Percentiles rank a stretch among this genome's conserved stretches.
Evolutionary conservation across 1,140 invertebrate genomes (phyloP).

Genomic region (Caenorhabditis tropicalis): DNA sequence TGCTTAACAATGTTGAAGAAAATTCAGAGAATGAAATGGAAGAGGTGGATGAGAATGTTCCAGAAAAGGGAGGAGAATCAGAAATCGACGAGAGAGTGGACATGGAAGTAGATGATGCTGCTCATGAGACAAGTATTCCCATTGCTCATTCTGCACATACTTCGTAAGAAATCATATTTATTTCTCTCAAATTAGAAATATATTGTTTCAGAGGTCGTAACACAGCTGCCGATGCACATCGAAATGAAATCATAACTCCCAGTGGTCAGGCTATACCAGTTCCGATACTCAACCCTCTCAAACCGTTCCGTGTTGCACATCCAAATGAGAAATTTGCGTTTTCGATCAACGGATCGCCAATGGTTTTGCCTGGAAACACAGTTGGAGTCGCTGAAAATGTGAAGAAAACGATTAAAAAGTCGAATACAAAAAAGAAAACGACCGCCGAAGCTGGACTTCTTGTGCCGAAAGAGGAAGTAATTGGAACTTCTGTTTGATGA

Average conservation of each 20-base stretch:
- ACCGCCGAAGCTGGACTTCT: not conserved
- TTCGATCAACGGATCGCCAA: constrained; percentile 4
- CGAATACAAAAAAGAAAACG: not conserved
- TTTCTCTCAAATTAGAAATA: not conserved
- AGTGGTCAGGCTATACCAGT: not conserved
- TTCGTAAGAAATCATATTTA: not conserved
- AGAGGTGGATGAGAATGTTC: not conserved
- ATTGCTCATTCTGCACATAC: constrained; percentile 6
- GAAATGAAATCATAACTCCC: constrained; percentile 14
- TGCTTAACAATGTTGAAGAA: not conserved
- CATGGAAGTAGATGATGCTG: not conserved
- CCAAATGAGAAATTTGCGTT: not conserved
- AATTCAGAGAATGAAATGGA: not conserved
- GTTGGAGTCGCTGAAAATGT: not conserved
- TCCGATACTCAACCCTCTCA: not conserved
- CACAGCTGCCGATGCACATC: not conserved
- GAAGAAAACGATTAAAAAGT: not conserved
- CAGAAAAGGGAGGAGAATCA: not conserved
- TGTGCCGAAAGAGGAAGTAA: not conserved
- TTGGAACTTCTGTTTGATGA: not conserved
- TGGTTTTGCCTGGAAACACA: not conserved
- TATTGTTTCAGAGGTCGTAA: not conserved
- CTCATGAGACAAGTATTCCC: constrained; percentile 12
- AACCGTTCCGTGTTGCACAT: not conserved
- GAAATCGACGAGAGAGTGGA: not conserved